Evolutionary conservation across 1,140 invertebrate genomes (phyloP).

Genomic region (Leucophenga varia): DNA sequence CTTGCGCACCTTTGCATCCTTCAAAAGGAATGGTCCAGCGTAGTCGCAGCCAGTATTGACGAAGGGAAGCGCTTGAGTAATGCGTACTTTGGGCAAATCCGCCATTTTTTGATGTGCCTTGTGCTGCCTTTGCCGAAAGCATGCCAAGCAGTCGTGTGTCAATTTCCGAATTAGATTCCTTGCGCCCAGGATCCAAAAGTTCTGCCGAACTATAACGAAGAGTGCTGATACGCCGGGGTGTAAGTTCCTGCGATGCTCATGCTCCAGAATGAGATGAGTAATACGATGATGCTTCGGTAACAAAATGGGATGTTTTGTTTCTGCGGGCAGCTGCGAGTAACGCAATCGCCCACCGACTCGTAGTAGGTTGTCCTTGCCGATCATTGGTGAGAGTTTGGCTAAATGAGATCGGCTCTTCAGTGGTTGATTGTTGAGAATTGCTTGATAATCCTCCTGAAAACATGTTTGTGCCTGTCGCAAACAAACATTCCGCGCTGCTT

Average conservation of each 20-base stretch:
- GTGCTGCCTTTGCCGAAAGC: slow-evolving; percentile 28
- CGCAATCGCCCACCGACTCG: slow-evolving; percentile 54
- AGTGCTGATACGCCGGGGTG: slow-evolving; percentile 45
- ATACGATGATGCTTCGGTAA: slow-evolving; percentile 40
- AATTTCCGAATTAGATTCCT: slow-evolving; percentile 22
- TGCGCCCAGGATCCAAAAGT: slow-evolving; percentile 38
- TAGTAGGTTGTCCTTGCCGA: slow-evolving; percentile 49
- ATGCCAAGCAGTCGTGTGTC: slow-evolving; percentile 41
- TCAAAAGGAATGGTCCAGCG: slow-evolving; percentile 38
- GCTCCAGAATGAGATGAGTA: slow-evolving; percentile 39
- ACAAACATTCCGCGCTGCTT: neutral
- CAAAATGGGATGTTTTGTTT: slow-evolving; percentile 55
- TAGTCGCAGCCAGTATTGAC: slow-evolving; percentile 38
- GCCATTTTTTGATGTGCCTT: slow-evolving; percentile 41
- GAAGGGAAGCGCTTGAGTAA: slow-evolving; percentile 31
- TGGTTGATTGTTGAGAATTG: too few relatives aligned
- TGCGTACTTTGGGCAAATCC: slow-evolving; percentile 29
- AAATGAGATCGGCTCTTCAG: neutral
- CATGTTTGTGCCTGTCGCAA: neutral
- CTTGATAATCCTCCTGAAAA: too few relatives aligned
- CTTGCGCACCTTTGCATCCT: neutral
- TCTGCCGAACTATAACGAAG: slow-evolving; percentile 22
- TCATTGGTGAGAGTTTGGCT: slow-evolving; percentile 27
- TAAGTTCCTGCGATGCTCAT: slow-evolving; percentile 37
- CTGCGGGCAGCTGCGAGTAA: slow-evolving; percentile 29